Conservation (phyloP, 92 coral and sea anemone genomes). For the Scolanthus callimorphus region DNA sequence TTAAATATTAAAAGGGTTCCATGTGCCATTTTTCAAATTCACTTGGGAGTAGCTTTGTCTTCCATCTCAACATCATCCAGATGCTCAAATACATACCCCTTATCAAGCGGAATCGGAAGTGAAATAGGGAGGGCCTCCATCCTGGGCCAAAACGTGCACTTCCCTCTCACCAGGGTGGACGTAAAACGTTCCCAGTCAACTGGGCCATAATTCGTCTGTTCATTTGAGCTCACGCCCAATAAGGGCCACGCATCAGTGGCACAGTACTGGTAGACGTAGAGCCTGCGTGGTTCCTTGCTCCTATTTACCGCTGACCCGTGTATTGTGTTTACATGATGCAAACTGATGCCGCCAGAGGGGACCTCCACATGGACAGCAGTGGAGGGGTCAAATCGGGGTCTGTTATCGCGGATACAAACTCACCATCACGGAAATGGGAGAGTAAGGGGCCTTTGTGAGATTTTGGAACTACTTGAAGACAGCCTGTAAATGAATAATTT, state of each 20-base stretch:
- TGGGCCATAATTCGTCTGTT: constrained; percentile 29
- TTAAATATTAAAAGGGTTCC: too few species aligned
- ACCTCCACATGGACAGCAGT: constrained; percentile 50
- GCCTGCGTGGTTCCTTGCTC: constrained; percentile 20
- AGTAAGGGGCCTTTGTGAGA: constrained; percentile 52
- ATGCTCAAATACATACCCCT: constrained; percentile 34
- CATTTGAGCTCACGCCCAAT: constrained; percentile 40
- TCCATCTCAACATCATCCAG: too few species aligned
- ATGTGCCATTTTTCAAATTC: too few species aligned
- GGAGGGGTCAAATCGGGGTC: constrained; percentile 48
- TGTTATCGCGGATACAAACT: constrained; percentile 41
- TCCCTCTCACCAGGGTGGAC: constrained; percentile 43
- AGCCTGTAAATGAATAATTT: constrained; percentile 25
- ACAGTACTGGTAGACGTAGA: constrained; percentile 52
- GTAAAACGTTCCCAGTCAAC: constrained; percentile 54
- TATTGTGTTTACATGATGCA: constrained; percentile 54
- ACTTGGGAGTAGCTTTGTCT: too few species aligned
- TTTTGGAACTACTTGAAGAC: constrained; percentile 63
- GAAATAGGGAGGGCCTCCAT: constrained; percentile 37
- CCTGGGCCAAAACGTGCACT: constrained; percentile 30
- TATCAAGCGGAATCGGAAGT: constrained; percentile 49
- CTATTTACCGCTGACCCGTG: constrained; percentile 53
- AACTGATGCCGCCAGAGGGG: constrained; percentile 52
- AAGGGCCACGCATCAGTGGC: constrained; percentile 60
- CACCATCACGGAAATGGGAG: constrained; percentile 34